phyloP scores from a whole-genome alignment of 2,888 invertebrate genomes.

The Spialia ferax region DNA sequence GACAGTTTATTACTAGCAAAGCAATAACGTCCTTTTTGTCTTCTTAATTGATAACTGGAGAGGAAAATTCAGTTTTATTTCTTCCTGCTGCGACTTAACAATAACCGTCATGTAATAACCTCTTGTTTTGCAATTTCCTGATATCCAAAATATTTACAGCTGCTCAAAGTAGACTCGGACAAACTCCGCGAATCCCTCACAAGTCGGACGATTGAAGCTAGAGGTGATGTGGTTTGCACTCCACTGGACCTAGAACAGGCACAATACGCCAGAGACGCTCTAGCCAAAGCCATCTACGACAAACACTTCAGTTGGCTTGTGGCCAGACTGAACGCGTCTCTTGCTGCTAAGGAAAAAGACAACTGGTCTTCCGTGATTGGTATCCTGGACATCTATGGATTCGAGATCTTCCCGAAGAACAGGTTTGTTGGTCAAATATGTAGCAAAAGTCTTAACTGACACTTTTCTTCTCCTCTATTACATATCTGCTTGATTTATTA shows the following conservation, averaged over 20 bases:
- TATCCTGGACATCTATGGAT: constrained; percentile 97
- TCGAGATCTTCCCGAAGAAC: constrained; percentile 96
- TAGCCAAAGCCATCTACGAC: constrained; percentile 97
- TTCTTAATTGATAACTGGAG: too few species aligned
- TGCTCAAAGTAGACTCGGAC: constrained; percentile 90
- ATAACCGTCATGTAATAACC: too few species aligned
- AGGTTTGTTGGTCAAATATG: constrained; percentile 81
- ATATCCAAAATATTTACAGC: constrained; percentile 74
- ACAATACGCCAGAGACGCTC: constrained; percentile 95
- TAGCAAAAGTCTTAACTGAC: too few species aligned
- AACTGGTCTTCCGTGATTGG: constrained; percentile 92
- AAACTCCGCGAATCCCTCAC: constrained; percentile 91
- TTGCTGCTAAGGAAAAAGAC: constrained; percentile 87
- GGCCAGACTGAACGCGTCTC: constrained; percentile 91
- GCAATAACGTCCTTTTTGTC: too few species aligned
- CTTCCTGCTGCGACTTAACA: too few species aligned
- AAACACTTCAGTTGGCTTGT: constrained; percentile 97
- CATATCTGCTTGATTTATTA: too few species aligned
- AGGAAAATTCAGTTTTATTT: too few species aligned
- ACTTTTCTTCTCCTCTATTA: too few species aligned
- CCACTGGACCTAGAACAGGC: constrained; percentile 94
- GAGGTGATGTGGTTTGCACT: constrained; percentile 93
- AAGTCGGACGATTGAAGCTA: constrained; percentile 95
- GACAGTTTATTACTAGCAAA: too few species aligned
- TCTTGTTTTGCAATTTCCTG: too few species aligned